Evolutionary conservation across 2,888 invertebrate genomes (phyloP).

Genomic region (Chaetogeoica ovagalla): DNA sequence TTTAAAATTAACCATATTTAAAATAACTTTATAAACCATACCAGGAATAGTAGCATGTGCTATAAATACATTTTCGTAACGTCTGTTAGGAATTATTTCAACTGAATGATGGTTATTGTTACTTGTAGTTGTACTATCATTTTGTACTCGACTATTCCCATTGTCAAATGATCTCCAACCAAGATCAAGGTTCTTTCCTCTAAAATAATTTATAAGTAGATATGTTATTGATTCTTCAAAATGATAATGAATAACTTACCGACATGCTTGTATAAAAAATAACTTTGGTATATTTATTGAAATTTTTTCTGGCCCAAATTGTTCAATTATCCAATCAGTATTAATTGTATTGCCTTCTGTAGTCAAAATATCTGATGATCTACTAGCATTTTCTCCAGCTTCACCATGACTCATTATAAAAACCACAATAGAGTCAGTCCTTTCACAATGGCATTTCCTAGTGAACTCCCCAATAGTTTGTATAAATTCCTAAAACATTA

Average conservation of each 20-base stretch:
- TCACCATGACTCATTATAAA: conserved; percentile 55
- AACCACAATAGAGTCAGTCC: conserved; percentile 49
- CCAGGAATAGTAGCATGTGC: conserved; percentile 43
- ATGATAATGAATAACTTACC: conserved; percentile 59
- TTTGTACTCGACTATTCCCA: conserved; percentile 17
- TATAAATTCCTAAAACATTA: conserved; percentile 48
- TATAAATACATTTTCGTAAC: conserved; percentile 46
- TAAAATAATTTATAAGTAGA: conserved; percentile 3
- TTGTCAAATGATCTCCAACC: not conserved
- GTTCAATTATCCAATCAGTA: conserved; percentile 64
- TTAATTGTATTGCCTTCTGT: conserved; percentile 60
- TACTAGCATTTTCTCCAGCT: conserved; percentile 53
- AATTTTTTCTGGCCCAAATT: conserved; percentile 64
- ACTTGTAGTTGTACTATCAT: not conserved
- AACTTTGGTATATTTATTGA: conserved; percentile 71
- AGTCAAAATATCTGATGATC: conserved; percentile 55
- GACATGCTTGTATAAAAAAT: conserved; percentile 74
- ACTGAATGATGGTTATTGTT: not conserved
- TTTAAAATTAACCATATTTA: not conserved
- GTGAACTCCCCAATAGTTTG: conserved; percentile 39
- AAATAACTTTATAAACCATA: conserved; percentile 8
- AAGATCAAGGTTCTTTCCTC: conserved; percentile 30
- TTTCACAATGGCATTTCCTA: not conserved
- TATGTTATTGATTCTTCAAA: conserved; percentile 3
- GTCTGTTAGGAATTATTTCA: not conserved